Conservation (phyloP, 2,888 invertebrate genomes). For the Lycocerus yunnanus region DNA sequence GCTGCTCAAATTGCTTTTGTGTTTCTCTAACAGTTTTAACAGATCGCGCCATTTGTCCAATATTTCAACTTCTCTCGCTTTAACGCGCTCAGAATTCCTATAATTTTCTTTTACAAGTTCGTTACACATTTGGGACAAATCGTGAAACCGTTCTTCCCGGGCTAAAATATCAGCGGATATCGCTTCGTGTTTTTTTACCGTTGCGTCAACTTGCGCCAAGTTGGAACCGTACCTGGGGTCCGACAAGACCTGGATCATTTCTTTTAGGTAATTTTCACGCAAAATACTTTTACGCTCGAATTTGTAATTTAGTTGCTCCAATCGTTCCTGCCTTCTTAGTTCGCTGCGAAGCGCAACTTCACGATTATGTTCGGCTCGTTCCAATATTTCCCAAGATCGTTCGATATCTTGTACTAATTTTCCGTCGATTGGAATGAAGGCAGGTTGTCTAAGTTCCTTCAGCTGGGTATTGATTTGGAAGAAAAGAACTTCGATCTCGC, state of each 20-base stretch:
- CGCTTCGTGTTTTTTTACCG: constrained; percentile 97
- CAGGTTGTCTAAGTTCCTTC: constrained; percentile 90
- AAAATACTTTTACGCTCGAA: constrained; percentile 95
- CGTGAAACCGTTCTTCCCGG: constrained; percentile 90
- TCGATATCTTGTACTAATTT: constrained; percentile 94
- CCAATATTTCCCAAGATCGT: constrained; percentile 89
- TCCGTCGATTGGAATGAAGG: constrained; percentile 85
- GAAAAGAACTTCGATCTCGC: constrained; percentile 94
- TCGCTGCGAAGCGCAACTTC: constrained; percentile 93
- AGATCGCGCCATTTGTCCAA: constrained; percentile 86
- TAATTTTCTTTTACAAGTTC: constrained; percentile 92
- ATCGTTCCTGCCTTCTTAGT: constrained; percentile 84
- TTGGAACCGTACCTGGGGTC: constrained; percentile 91
- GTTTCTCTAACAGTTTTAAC: constrained; percentile 82
- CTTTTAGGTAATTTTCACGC: constrained; percentile 93
- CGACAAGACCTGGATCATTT: constrained; percentile 94
- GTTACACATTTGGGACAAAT: constrained; percentile 90
- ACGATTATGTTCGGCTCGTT: constrained; percentile 90
- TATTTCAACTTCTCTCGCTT: constrained; percentile 66
- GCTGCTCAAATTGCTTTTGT: constrained; percentile 73
- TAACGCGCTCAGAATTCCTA: constrained; percentile 83
- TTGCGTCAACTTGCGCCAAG: constrained; percentile 93
- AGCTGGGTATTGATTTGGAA: constrained; percentile 96
- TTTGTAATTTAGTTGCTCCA: constrained; percentile 94
- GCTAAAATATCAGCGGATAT: constrained; percentile 96